Evolutionary conservation across 1,140 invertebrate genomes (phyloP).

Genomic region (Drosophila azteca): DNA sequence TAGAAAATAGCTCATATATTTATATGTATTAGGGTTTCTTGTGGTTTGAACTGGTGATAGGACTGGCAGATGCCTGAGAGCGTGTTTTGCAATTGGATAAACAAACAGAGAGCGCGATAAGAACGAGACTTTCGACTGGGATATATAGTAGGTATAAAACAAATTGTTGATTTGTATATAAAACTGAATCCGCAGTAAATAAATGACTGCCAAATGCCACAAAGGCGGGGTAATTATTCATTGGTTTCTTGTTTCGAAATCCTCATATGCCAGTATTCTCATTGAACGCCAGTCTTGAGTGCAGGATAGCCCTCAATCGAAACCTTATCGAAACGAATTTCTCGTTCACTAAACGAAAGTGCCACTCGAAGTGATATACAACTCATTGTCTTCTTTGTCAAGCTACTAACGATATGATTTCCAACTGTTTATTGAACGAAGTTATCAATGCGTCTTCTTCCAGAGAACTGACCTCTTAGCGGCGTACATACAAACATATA

Average conservation of each 20-base stretch:
- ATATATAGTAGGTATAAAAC: conserved; percentile 29
- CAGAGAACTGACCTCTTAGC: conserved; percentile 40
- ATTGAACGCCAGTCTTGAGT: not conserved
- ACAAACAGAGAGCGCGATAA: conserved; percentile 35
- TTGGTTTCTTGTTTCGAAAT: conserved; percentile 10
- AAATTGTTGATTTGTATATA: conserved; percentile 13
- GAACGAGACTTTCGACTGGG: conserved; percentile 35
- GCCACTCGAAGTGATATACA: conserved; percentile 27
- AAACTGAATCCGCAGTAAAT: conserved; percentile 9
- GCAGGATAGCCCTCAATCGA: conserved; percentile 1
- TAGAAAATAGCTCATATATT: conserved; percentile 6
- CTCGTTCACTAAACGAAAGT: conserved; percentile 7
- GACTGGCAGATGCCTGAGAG: conserved; percentile 12
- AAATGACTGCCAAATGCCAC: conserved; percentile 17
- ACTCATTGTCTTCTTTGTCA: conserved; percentile 19
- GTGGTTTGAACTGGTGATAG: conserved; percentile 9
- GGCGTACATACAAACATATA: not conserved
- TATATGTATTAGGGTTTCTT: conserved; percentile 23
- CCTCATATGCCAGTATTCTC: too few species aligned
- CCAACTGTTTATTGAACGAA: conserved; percentile 24
- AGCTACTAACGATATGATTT: not conserved
- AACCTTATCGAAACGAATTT: not conserved
- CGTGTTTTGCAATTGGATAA: conserved; percentile 27
- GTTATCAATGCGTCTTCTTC: conserved; percentile 9
- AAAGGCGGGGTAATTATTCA: conserved; percentile 30